These are phyloP conservation scores for Arctopsyche grandis DNA, from an alignment of 1,140 invertebrate genomes.

Conservation along the genomic window DNA sequence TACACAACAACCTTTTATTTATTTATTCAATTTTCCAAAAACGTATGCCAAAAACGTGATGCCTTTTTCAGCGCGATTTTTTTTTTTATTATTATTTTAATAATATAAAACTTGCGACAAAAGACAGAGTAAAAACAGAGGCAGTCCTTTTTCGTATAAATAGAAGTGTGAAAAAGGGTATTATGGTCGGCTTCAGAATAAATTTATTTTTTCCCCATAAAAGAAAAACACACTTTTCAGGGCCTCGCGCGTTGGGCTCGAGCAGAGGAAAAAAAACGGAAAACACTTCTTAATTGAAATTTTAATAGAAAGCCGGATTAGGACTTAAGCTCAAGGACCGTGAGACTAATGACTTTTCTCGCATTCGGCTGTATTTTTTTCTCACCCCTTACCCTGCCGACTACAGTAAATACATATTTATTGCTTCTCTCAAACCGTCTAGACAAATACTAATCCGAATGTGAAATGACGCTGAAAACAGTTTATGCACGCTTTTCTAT, in stretches of 20 bases:
- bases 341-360: constrained; percentile 35
- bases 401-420: constrained; percentile 31
- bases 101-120: constrained; percentile 29
- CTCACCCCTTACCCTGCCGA: background rate
- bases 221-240: constrained; percentile 34
- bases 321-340: constrained; percentile 8
- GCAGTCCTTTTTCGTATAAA: constrained; percentile 29
- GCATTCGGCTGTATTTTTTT: background rate
- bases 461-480: constrained; percentile 15
- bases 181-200: constrained; percentile 34
- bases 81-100: constrained; percentile 21
- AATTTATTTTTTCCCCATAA: constrained; percentile 29
- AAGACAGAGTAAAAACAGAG: constrained; percentile 26
- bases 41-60: too few relatives aligned
- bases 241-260: background rate
- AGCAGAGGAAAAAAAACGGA: constrained; percentile 1
- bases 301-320: constrained; percentile 38
- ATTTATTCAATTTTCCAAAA: too few relatives aligned
- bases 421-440: constrained; percentile 7
- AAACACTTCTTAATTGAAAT: constrained; percentile 37
- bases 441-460: constrained; percentile 22
- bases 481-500: background rate
- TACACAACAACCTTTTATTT: too few relatives aligned
- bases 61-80: background rate
- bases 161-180: constrained; percentile 32